Evolutionary conservation across 2,888 invertebrate species (phyloP).

Genomic region (Cinara cedri): DNA sequence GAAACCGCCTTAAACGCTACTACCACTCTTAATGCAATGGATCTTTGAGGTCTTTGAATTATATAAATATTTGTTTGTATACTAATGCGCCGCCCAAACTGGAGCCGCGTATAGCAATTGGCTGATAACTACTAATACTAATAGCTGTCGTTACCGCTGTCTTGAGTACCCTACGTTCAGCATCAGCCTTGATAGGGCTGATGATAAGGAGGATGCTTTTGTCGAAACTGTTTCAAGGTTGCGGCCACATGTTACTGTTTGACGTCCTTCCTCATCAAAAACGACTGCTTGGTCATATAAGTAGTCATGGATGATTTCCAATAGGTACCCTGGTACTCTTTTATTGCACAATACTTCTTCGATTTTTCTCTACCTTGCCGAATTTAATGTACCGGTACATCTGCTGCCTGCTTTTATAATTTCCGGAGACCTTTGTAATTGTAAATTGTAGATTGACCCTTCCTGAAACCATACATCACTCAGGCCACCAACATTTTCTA

Average conservation of each 20-base stretch:
- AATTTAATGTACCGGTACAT: too few species aligned
- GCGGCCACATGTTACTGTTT: too few species aligned
- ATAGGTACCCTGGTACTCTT: too few species aligned
- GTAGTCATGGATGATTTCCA: too few species aligned
- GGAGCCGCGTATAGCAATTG: background rate
- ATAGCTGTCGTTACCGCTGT: background rate
- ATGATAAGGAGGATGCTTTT: background rate
- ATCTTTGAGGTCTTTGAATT: background rate
- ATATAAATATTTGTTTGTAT: background rate
- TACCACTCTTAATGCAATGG: background rate
- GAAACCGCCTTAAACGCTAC: background rate
- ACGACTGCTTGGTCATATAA: too few species aligned
- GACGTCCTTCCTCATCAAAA: too few species aligned
- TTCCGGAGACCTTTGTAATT: too few species aligned
- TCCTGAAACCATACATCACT: background rate
- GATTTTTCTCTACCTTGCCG: too few species aligned
- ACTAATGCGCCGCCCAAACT: background rate
- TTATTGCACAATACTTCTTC: too few species aligned
- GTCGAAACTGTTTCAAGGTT: background rate
- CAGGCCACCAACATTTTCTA: background rate
- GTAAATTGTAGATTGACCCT: too few species aligned
- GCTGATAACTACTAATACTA: background rate
- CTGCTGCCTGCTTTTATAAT: too few species aligned
- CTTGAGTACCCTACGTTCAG: background rate
- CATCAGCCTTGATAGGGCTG: background rate